phyloP scores from a whole-genome alignment of 2,888 invertebrate genomes.

The Pseudanteris insignis region DNA sequence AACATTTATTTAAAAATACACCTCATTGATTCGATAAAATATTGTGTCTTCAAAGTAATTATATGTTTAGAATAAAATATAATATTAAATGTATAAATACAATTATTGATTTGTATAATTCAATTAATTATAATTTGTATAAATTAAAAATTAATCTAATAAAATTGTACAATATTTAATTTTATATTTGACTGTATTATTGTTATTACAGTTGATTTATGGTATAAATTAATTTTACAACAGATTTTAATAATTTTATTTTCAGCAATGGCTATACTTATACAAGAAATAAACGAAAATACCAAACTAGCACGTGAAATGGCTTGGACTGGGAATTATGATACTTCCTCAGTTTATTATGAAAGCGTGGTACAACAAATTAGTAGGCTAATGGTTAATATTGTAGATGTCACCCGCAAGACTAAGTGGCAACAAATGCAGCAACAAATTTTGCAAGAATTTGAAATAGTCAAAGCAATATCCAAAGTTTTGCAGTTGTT shows the following conservation, averaged over 20 bases:
- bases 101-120: too few species aligned
- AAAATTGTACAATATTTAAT: too few species aligned
- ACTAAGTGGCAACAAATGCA: slow-evolving; percentile 93
- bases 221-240: background rate
- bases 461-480: slow-evolving; percentile 87
- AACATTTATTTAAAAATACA: too few species aligned
- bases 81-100: too few species aligned
- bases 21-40: too few species aligned
- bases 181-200: background rate
- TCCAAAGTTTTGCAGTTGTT: slow-evolving; percentile 80
- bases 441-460: slow-evolving; percentile 87
- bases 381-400: slow-evolving; percentile 81
- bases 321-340: slow-evolving; percentile 95
- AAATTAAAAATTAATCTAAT: too few species aligned
- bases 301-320: slow-evolving; percentile 94
- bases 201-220: background rate
- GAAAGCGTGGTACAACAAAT: slow-evolving; percentile 93
- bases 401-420: slow-evolving; percentile 82
- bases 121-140: too few species aligned
- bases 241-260: slow-evolving; percentile 45
- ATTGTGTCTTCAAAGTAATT: too few species aligned
- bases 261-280: slow-evolving; percentile 81
- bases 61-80: too few species aligned
- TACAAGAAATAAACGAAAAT: slow-evolving; percentile 93
- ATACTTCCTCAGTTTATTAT: slow-evolving; percentile 92